These are phyloP conservation scores for Cephus nigrinus DNA, from an alignment of 2,888 invertebrate genomes.

Conservation along the genomic window DNA sequence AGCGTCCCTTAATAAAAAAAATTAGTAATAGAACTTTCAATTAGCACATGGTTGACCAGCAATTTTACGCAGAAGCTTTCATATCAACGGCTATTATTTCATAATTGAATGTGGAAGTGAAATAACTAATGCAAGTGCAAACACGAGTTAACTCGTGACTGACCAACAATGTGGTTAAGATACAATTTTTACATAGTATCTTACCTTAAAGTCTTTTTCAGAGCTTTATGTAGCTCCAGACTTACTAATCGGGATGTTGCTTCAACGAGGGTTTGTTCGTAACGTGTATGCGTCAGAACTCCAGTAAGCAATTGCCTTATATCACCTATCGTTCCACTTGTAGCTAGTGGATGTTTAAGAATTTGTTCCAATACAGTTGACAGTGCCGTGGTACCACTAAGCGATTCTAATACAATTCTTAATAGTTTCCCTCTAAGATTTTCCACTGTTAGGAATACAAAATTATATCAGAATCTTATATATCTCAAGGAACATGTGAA, in stretches of 20 bases:
- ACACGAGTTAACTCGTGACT: too few species aligned
- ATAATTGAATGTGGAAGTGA: too few species aligned
- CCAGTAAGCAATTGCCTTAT: slow-evolving; percentile 72
- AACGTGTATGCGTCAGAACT: slow-evolving; percentile 81
- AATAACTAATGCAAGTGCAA: too few species aligned
- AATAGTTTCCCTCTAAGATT: slow-evolving; percentile 55
- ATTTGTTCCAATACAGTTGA: slow-evolving; percentile 73
- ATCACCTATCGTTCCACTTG: slow-evolving; percentile 73
- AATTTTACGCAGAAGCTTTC: too few species aligned
- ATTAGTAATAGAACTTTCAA: slow-evolving; percentile 7
- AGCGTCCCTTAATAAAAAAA: slow-evolving; percentile 45
- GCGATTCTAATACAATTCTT: slow-evolving; percentile 57
- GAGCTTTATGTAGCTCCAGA: slow-evolving; percentile 74
- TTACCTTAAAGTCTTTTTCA: slow-evolving; percentile 58
- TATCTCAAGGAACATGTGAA: neutral
- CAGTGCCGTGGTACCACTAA: slow-evolving; percentile 65
- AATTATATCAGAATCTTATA: neutral
- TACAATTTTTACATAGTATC: neutral
- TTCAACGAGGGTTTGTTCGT: slow-evolving; percentile 78
- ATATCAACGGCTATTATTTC: too few species aligned
- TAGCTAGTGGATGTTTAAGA: slow-evolving; percentile 66
- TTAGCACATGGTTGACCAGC: neutral
- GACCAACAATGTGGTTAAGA: neutral
- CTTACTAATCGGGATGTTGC: slow-evolving; percentile 76
- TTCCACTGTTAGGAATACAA: slow-evolving; percentile 42